Conservation (phyloP, 2,797 vertebrate species). For the Coranthus polyacanthus region DNA sequence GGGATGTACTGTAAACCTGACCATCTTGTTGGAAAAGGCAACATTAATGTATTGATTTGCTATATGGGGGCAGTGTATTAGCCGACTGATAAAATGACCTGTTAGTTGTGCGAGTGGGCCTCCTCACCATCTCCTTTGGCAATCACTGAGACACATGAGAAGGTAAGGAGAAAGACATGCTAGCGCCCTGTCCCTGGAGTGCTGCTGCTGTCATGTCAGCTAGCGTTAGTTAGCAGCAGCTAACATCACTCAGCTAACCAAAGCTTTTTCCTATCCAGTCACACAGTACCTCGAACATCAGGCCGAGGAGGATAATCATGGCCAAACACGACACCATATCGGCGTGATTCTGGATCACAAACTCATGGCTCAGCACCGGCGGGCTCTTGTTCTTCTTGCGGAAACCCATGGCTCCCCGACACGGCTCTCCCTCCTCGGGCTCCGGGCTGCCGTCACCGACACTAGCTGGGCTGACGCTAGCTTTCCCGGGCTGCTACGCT, state of each 20-base stretch:
- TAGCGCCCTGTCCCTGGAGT: conserved; percentile 56
- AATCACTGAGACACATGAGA: conserved; percentile 71
- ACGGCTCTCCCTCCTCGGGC: conserved; percentile 32
- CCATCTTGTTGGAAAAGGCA: conserved; percentile 10
- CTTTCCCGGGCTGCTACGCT: conserved; percentile 31
- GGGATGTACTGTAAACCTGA: conserved; percentile 1
- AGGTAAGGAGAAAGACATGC: conserved; percentile 48
- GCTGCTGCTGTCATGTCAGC: conserved; percentile 70
- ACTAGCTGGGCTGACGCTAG: conserved; percentile 39
- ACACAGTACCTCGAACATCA: conserved; percentile 85
- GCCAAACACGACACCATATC: conserved; percentile 84
- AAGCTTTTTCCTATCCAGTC: conserved; percentile 21
- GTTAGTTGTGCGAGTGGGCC: conserved; percentile 53
- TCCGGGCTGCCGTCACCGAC: conserved; percentile 38
- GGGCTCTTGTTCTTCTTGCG: conserved; percentile 87
- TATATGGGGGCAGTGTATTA: conserved; percentile 14
- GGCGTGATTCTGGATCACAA: conserved; percentile 87
- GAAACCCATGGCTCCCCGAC: conserved; percentile 80
- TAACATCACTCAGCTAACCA: conserved; percentile 54
- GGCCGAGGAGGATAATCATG: conserved; percentile 82
- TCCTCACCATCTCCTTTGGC: conserved; percentile 68
- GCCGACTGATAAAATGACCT: conserved; percentile 43
- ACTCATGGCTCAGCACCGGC: conserved; percentile 87
- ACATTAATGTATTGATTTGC: conserved; percentile 3
- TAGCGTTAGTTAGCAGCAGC: conserved; percentile 61